Conservation (phyloP, 2,113 vertebrate species). For the Ptyas mucosa region DNA sequence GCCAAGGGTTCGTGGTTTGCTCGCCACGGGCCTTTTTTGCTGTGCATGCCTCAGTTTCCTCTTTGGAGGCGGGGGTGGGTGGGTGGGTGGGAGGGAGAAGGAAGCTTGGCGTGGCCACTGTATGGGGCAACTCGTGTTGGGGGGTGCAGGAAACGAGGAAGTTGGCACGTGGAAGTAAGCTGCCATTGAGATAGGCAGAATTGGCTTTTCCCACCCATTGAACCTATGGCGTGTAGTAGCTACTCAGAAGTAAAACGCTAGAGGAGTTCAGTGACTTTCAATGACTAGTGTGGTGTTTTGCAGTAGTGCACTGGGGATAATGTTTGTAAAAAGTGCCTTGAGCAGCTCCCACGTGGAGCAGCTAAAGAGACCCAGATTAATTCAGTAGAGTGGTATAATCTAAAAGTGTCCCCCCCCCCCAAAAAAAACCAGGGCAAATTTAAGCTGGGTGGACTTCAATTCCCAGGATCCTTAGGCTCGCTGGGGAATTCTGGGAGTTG, state of each 20-base stretch:
- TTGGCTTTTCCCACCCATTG: background rate
- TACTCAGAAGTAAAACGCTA: background rate
- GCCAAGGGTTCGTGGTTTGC: background rate
- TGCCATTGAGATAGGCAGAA: background rate
- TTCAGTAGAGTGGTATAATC: background rate
- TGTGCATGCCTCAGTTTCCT: background rate
- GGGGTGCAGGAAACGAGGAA: background rate
- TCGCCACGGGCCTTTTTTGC: background rate
- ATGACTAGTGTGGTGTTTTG: background rate
- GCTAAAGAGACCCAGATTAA: background rate
- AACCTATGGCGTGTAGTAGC: background rate
- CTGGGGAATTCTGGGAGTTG: background rate
- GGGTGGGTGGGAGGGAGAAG: background rate
- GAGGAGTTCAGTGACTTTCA: background rate
- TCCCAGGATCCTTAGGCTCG: background rate
- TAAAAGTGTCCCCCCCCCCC: background rate
- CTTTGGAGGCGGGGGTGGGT: background rate
- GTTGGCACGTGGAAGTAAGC: background rate
- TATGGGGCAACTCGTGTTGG: background rate
- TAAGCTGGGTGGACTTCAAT: background rate
- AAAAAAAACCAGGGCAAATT: background rate
- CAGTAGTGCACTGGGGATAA: background rate
- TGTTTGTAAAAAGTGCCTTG: background rate
- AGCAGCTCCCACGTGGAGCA: background rate
- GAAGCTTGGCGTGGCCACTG: background rate